phyloP scores from a whole-genome alignment of 2,888 invertebrate species.

The Bembecia ichneumoniformis region DNA sequence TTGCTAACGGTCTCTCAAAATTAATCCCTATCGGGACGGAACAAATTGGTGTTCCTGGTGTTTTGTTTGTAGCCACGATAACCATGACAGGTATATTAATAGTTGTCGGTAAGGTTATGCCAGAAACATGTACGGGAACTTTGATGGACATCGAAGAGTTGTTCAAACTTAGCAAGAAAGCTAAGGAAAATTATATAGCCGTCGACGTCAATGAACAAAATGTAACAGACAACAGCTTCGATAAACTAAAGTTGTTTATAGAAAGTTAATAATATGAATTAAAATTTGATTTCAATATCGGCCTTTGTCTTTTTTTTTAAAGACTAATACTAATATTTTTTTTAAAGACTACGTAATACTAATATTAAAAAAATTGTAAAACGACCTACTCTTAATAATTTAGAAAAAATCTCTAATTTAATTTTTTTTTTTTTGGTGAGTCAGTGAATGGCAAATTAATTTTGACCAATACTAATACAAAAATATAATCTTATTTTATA shows the following conservation, averaged over 20 bases:
- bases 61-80: constrained; percentile 9
- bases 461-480: too few species aligned
- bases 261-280: constrained; percentile 6
- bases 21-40: constrained; percentile 11
- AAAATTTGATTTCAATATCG: not conserved
- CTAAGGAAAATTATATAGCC: constrained; percentile 7
- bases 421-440: too few species aligned
- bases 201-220: constrained; percentile 11
- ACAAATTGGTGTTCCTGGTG: constrained; percentile 11
- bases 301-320: too few species aligned
- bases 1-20: constrained; percentile 16
- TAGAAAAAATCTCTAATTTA: too few species aligned
- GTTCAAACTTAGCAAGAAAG: constrained; percentile 5
- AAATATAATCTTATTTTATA: too few species aligned
- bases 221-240: constrained; percentile 9
- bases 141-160: constrained; percentile 16
- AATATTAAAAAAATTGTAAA: too few species aligned
- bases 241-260: constrained; percentile 16
- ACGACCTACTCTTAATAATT: too few species aligned
- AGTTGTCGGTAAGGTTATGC: constrained; percentile 13
- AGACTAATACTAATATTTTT: too few species aligned
- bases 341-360: too few species aligned
- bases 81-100: constrained; percentile 13
- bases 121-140: constrained; percentile 16
- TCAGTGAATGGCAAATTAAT: too few species aligned